Conservation (phyloP, 1,140 invertebrate species). For the Heliconius hewitsoni region DNA sequence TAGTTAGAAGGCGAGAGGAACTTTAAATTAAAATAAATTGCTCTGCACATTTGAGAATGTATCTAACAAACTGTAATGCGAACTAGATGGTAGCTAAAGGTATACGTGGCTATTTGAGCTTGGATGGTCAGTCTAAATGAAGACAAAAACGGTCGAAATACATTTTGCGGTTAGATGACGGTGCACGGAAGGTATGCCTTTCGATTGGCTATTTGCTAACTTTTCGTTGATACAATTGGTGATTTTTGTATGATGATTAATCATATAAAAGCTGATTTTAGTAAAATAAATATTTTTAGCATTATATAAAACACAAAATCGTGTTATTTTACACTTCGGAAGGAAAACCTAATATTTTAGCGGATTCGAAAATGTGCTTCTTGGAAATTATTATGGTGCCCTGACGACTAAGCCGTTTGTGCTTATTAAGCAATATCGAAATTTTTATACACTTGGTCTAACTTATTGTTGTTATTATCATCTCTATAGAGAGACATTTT, state of each 20-base stretch:
- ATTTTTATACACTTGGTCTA: too few species aligned
- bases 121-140: slow-evolving; percentile 29
- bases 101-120: not conserved
- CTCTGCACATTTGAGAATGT: slow-evolving; percentile 10
- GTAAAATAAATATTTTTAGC: not conserved
- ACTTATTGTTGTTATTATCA: too few species aligned
- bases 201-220: not conserved
- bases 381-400: too few species aligned
- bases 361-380: too few species aligned
- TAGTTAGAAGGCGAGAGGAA: not conserved
- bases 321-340: too few species aligned
- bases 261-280: not conserved
- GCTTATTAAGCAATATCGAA: too few species aligned
- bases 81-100: not conserved
- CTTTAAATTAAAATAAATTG: slow-evolving; percentile 12
- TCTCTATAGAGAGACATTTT: too few species aligned
- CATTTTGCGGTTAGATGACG: slow-evolving; percentile 36
- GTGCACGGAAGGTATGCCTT: slow-evolving; percentile 15
- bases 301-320: too few species aligned
- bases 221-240: not conserved
- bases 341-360: too few species aligned
- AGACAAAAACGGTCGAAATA: slow-evolving; percentile 37
- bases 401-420: too few species aligned
- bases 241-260: not conserved
- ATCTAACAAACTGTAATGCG: slow-evolving; percentile 11